Conservation (phyloP, 2,888 invertebrate genomes). For the Eurytoma californica region DNA sequence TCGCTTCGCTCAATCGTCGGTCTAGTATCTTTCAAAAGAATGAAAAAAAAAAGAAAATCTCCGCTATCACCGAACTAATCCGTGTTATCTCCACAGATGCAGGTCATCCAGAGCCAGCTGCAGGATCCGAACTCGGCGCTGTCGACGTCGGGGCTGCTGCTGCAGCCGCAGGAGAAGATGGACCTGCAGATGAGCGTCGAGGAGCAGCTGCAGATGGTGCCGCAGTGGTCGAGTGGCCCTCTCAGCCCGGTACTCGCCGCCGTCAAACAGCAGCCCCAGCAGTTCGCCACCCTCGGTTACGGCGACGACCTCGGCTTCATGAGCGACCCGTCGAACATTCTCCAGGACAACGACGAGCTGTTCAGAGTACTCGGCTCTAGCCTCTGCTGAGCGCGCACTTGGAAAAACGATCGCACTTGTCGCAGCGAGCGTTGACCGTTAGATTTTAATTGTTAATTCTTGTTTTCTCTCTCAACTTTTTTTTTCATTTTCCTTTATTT, state of each 20-base stretch:
- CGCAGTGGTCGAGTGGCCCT: slow-evolving; percentile 29
- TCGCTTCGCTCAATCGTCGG: too few species aligned
- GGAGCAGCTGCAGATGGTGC: slow-evolving; percentile 30
- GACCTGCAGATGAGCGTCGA: slow-evolving; percentile 31
- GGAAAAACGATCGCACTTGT: too few species aligned
- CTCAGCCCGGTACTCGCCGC: background rate
- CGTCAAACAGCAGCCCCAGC: background rate
- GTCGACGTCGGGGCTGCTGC: background rate
- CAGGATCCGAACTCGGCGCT: background rate
- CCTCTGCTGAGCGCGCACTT: slow-evolving; percentile 19
- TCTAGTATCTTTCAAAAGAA: too few species aligned
- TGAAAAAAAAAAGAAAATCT: too few species aligned
- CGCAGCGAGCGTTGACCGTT: too few species aligned
- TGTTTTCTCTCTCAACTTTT: too few species aligned
- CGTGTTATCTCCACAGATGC: slow-evolving; percentile 6
- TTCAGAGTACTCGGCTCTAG: slow-evolving; percentile 37
- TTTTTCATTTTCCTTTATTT: too few species aligned
- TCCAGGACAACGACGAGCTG: slow-evolving; percentile 40
- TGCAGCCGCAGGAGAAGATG: slow-evolving; percentile 13
- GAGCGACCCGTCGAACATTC: background rate
- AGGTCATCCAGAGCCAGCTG: slow-evolving; percentile 31
- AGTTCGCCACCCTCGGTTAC: slow-evolving; percentile 20
- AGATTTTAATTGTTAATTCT: too few species aligned
- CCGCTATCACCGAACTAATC: too few species aligned
- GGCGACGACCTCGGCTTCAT: slow-evolving; percentile 40